Base-by-base conservation (phyloP, 2,888 invertebrate species). In the Agrochola circellaris region DNA sequence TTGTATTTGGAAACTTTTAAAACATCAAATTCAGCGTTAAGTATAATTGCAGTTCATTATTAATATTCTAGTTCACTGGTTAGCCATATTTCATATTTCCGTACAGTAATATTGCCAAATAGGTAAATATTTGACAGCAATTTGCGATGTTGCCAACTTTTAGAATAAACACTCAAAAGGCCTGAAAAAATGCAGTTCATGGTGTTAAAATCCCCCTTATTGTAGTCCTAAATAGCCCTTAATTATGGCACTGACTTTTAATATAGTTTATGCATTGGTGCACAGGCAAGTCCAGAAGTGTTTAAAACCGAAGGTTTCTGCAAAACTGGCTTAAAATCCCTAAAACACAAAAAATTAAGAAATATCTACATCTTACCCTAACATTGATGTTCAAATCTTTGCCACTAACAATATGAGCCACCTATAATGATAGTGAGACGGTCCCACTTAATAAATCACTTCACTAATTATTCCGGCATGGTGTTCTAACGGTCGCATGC, bases 381-480 rank as follows among this genome's bases (percentile, higher is more conserved):
- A 65, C 1, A 26, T 66, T 45, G 11, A 26, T 45, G 45, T 13
- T 7, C 0, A 20, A 66, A 30, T 23, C 30, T 48, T 30, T 30
- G 5, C 34, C 11, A n/a, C 34, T 3, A 34, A 51, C 23, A n/a
- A 11, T 68, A 68, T 11, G 9, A 68, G 17, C n/a, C 11, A n/a
- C 34, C 8, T 48, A 58, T 6, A 58, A n/a, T 15, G 23, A n/a
- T 4, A n/a, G 30, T 45, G 15, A 45, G 20, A 48, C 34, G 42
- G 26, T 15, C 30, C 20, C 34, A 61, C n/a, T 75, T 42, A 42
- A 38, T 83, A 56, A 77, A 70, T 78, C 65, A 73, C 62, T 15
- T 3, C 5, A 13, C 64, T 75, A 60, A 85, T 83, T 86, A 74
- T 64, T 60, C 42, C 58, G 11, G 62, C 73, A 77, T 83, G 78